Percentiles rank a stretch among this genome's conserved stretches.
Conservation (phyloP, 2,888 invertebrate genomes). For the Limenitis camilla region DNA sequence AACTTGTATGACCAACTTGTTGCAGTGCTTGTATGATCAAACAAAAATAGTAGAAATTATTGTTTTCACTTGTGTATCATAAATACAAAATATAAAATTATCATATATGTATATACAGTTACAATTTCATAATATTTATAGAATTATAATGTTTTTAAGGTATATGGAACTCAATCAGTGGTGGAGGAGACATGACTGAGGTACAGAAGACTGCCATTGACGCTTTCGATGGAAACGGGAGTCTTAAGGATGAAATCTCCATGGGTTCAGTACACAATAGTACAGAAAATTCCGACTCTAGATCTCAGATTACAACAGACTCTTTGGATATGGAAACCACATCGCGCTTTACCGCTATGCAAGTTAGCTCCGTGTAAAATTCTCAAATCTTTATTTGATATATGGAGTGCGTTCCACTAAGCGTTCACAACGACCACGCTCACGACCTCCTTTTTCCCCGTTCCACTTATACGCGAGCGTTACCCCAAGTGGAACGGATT, state of each 20-base stretch:
- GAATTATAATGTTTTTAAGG: slow-evolving; percentile 12
- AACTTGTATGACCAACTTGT: too few relatives aligned
- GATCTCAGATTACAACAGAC: slow-evolving; percentile 68
- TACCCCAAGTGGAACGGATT: too few relatives aligned
- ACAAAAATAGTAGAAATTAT: too few relatives aligned
- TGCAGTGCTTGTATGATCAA: too few relatives aligned
- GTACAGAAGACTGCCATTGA: slow-evolving; percentile 60
- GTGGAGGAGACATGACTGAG: slow-evolving; percentile 65
- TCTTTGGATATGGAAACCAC: slow-evolving; percentile 68
- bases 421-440: too few relatives aligned
- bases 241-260: slow-evolving; percentile 66
- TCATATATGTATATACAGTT: too few relatives aligned
- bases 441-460: too few relatives aligned
- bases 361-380: slow-evolving; percentile 75
- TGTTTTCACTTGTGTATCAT: too few relatives aligned
- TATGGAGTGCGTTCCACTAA: neutral
- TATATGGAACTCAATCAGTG: slow-evolving; percentile 63
- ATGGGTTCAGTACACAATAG: slow-evolving; percentile 58
- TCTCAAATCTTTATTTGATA: neutral
- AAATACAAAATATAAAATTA: too few relatives aligned
- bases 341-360: slow-evolving; percentile 71
- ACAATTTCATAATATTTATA: too few relatives aligned
- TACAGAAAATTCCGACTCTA: slow-evolving; percentile 60
- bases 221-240: slow-evolving; percentile 54
- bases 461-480: too few relatives aligned